phyloP scores from a whole-genome alignment of 2,888 invertebrate species.

The Leptinotarsa haldemani region DNA sequence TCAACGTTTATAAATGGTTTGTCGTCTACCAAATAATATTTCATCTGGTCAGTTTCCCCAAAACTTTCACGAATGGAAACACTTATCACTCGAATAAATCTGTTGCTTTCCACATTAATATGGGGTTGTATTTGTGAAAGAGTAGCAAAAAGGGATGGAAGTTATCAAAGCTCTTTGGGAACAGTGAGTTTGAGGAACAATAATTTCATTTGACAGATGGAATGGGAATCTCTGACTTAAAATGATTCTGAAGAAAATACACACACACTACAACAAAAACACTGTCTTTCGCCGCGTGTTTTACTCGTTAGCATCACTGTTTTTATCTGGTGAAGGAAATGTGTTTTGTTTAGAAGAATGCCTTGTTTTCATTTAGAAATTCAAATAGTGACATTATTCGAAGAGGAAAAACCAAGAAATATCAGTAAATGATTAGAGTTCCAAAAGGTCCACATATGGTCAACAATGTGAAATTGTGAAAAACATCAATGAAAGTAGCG shows the following conservation, averaged over 20 bases:
- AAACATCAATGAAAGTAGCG: no score
- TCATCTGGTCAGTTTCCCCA: conserved; percentile 29
- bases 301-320: no score
- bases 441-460: no score
- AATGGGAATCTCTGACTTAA: neutral
- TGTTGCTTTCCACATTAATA: conserved; percentile 24
- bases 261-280: no score
- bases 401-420: no score
- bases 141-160: conserved; percentile 6
- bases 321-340: no score
- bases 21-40: conserved; percentile 18
- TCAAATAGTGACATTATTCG: no score
- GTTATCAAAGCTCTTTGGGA: neutral
- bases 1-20: conserved; percentile 25
- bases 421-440: no score
- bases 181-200: neutral
- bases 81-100: conserved; percentile 29
- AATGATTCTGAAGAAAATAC: neutral
- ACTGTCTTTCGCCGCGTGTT: no score
- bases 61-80: conserved; percentile 25
- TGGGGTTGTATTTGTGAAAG: conserved; percentile 21
- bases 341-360: no score
- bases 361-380: no score
- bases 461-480: no score
- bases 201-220: neutral